A percentile compares a stretch with the other conserved stretches of the same genome.
These are phyloP conservation scores for Hydropsyche betteni DNA, from an alignment of 2,888 invertebrate genomes.

Conservation along the genomic window DNA sequence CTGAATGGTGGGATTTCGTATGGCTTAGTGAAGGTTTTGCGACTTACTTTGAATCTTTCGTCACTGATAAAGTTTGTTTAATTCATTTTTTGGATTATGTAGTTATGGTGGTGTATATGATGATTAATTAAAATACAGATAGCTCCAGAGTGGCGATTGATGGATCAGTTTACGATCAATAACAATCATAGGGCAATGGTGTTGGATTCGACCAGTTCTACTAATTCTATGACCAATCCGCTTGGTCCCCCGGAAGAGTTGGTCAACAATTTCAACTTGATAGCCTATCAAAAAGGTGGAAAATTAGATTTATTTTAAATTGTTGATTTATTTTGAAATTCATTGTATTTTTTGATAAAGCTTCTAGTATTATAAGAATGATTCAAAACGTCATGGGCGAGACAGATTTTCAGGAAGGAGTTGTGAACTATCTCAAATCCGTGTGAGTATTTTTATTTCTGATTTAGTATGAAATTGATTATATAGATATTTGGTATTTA, in stretches of 20 bases:
- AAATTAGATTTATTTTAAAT: conserved; percentile 47
- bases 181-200: conserved; percentile 62
- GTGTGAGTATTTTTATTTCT: conserved; percentile 56
- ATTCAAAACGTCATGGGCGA: conserved; percentile 66
- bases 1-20: conserved; percentile 74
- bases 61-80: conserved; percentile 62
- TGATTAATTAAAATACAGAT: background rate
- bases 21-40: conserved; percentile 83
- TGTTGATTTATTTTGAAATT: background rate
- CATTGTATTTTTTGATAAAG: conserved; percentile 53
- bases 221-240: conserved; percentile 66
- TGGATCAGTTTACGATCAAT: conserved; percentile 65
- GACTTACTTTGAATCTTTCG: conserved; percentile 73
- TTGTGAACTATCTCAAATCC: conserved; percentile 59
- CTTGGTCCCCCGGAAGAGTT: conserved; percentile 65
- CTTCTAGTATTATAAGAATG: conserved; percentile 69
- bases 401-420: conserved; percentile 67
- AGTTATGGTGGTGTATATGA: background rate
- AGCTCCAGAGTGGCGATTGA: conserved; percentile 63
- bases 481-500: background rate
- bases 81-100: background rate
- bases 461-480: conserved; percentile 1
- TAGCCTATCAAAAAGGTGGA: conserved; percentile 72
- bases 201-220: conserved; percentile 61
- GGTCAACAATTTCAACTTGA: conserved; percentile 66